A percentile compares a stretch with the other conserved stretches of the same genome.
Evolutionary conservation across 2,113 vertebrate species (phyloP).

Genomic region (Syngnathus typhle): DNA sequence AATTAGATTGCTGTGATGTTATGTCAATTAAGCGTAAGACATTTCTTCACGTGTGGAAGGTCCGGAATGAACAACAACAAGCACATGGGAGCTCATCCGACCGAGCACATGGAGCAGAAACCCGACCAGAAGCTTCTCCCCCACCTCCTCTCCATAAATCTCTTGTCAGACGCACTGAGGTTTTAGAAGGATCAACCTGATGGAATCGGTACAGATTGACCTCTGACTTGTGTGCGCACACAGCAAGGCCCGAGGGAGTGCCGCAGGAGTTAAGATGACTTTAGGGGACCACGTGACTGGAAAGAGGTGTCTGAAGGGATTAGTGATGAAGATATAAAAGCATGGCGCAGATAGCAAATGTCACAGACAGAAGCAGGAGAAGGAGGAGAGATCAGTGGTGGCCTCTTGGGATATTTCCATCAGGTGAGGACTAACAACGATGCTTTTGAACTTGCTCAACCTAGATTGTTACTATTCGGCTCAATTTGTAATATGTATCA

Average conservation of each 20-base stretch:
- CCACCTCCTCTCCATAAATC: constrained; percentile 8
- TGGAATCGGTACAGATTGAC: constrained; percentile 44
- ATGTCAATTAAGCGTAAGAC: not conserved
- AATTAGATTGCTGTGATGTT: not conserved
- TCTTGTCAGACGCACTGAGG: constrained; percentile 23
- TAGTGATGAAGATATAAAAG: constrained; percentile 61
- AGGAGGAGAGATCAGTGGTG: constrained; percentile 22
- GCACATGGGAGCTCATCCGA: constrained; percentile 1
- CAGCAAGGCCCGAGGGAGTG: not conserved
- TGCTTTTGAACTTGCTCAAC: not conserved
- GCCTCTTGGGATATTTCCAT: constrained; percentile 39
- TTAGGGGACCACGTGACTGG: constrained; percentile 47
- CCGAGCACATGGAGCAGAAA: constrained; percentile 43
- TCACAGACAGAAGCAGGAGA: constrained; percentile 4
- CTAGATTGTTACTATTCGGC: not conserved
- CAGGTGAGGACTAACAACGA: constrained; percentile 58
- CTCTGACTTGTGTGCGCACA: constrained; percentile 33
- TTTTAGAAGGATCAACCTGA: constrained; percentile 48
- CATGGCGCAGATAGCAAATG: not conserved
- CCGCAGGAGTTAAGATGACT: constrained; percentile 32
- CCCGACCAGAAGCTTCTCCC: constrained; percentile 5
- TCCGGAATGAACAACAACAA: not conserved
- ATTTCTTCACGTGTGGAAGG: not conserved
- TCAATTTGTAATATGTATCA: not conserved
- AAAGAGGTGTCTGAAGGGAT: constrained; percentile 51